Evolutionary conservation across 1,140 invertebrate genomes (phyloP), one percentile per base, ranked within the genome.

Genomic region (Delia radicum): DNA sequence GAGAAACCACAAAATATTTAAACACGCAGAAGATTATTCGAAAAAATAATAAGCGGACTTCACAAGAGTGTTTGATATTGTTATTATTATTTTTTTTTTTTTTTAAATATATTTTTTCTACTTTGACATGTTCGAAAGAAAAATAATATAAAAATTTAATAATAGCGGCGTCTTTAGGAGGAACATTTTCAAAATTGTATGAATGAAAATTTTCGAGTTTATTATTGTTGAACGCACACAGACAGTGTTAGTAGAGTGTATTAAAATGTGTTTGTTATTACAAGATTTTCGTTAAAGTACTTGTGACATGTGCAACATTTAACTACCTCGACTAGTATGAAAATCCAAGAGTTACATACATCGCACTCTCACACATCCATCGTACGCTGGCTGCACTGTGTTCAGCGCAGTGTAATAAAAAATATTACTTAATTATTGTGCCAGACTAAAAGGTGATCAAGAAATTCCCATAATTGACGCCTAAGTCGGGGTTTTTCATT

Each of bases 361-460:
- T 37, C 1, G 33, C 42, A 15, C 42, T n/a, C 4, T 4, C 2
- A 48, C n/a, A 21, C 48, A n/a, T n/a, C 48, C 48, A 42, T 21
- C 48, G 2, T 55, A 3, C 13, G 8, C 33, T 21, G 15, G 48
- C 7, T 18, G 48, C 5, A 55, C n/a, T n/a, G n/a, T n/a, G n/a
- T n/a, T n/a, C n/a, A 55, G 21, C 8, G 46, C 46, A n/a, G 21
- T n/a, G 71, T 7, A 48, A 48, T 48, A 73, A 73, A 73, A 55
- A 55, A 48, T 73, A 73, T 73, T 73, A 73, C 42, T 73, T 73
- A 73, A 73, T 73, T 73, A 73, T 48, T 48, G 71, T 55, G 71
- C 71, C 71, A 73, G 71, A 73, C 71, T 46, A 55, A 27, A 24
- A 29, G 26, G 71, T 73, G 21, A 27, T 46, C n/a, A 48, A 73